A percentile compares a stretch with the other conserved stretches of the same genome.
These are phyloP conservation scores for Archilochus colubris DNA, from an alignment of 2,113 vertebrate genomes.

Conservation along the genomic window DNA sequence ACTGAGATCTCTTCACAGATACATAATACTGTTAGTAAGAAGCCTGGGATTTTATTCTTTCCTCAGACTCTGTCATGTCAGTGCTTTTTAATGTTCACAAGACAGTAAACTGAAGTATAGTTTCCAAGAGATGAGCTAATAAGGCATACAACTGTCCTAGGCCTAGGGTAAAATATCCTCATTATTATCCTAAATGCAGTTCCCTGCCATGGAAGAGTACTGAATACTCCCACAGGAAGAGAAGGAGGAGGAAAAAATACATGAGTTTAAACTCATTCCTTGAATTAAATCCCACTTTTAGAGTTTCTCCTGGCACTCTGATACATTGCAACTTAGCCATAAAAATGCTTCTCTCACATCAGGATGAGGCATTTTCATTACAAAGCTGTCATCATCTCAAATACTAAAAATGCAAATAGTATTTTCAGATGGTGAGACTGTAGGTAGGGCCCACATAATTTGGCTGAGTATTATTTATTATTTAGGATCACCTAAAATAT, in stretches of 20 bases:
- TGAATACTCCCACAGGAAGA: slow-evolving; percentile 54
- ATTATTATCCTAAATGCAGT: slow-evolving; percentile 6
- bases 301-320: slow-evolving; percentile 54
- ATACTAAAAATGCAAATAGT: not conserved
- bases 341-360: not conserved
- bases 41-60: slow-evolving; percentile 1
- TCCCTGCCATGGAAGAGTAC: slow-evolving; percentile 42
- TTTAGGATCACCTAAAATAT: not conserved
- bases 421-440: not conserved
- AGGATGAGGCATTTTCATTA: not conserved
- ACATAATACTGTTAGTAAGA: not conserved
- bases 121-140: slow-evolving; percentile 60
- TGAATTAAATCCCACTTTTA: slow-evolving; percentile 62
- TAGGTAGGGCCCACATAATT: not conserved
- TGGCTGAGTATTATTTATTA: not conserved
- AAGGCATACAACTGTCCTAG: slow-evolving; percentile 12
- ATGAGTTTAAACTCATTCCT: slow-evolving; percentile 50
- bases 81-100: slow-evolving; percentile 57
- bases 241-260: slow-evolving; percentile 29
- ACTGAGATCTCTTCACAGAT: not conserved
- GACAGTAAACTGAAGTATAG: slow-evolving; percentile 32
- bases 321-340: not conserved
- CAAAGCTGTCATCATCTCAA: not conserved
- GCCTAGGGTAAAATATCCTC: slow-evolving; percentile 35
- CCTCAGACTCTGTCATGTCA: slow-evolving; percentile 7